A percentile compares a stretch with the other conserved stretches of the same genome.
These are phyloP conservation scores for Chauna torquata DNA, from an alignment of 2,113 vertebrate species.

Conservation along the genomic window DNA sequence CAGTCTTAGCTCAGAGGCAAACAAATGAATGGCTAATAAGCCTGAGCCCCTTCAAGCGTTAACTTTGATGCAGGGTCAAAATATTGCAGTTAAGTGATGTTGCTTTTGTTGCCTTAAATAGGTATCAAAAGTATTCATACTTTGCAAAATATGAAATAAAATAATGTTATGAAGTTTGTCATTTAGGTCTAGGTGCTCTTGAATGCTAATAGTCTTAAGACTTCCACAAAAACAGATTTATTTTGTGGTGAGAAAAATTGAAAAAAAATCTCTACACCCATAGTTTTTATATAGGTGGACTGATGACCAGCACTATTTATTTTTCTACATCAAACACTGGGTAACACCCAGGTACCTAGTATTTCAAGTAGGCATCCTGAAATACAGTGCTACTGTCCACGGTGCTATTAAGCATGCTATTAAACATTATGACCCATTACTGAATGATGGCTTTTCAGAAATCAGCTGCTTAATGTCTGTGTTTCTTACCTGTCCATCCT, in stretches of 20 bases:
- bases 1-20: background rate
- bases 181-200: background rate
- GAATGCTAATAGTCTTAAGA: background rate
- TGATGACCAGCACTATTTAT: background rate
- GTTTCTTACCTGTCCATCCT: background rate
- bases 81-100: background rate
- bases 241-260: background rate
- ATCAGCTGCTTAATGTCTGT: background rate
- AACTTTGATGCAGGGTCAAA: background rate
- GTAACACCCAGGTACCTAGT: background rate
- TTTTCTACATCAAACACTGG: background rate
- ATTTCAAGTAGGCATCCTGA: background rate
- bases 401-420: background rate
- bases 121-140: background rate
- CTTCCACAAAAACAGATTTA: background rate
- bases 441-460: background rate
- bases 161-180: background rate
- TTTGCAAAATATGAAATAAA: background rate
- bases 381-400: background rate
- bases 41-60: background rate
- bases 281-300: background rate
- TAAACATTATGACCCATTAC: background rate
- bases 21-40: background rate
- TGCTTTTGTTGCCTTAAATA: background rate
- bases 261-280: background rate